phyloP scores from a whole-genome alignment of 2,888 invertebrate genomes.

The Eulithis prunata region DNA sequence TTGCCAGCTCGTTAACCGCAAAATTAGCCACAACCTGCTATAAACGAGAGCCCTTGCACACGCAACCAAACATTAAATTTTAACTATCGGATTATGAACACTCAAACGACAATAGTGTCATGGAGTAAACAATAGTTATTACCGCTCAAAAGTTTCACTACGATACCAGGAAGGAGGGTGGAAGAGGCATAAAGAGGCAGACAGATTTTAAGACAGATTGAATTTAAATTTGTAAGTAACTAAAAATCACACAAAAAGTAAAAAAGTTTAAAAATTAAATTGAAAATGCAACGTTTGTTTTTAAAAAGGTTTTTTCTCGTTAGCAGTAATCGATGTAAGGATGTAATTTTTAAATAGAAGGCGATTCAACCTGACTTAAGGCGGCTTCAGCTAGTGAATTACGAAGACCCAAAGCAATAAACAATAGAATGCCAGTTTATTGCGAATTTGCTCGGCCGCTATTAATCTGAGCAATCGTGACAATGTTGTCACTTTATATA shows the following conservation, averaged over 20 bases:
- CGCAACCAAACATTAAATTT: slow-evolving; percentile 29
- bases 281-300: too few species aligned
- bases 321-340: too few species aligned
- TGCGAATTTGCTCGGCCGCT: slow-evolving; percentile 45
- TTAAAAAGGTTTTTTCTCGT: too few species aligned
- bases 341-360: background rate
- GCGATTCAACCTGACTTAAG: background rate
- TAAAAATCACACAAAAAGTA: too few species aligned
- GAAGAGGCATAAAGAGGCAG: too few species aligned
- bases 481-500: slow-evolving; percentile 69
- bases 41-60: slow-evolving; percentile 21
- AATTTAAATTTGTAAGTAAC: too few species aligned
- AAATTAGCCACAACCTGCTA: slow-evolving; percentile 31
- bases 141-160: background rate
- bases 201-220: too few species aligned
- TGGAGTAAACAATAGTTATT: slow-evolving; percentile 6
- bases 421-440: slow-evolving; percentile 37
- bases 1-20: slow-evolving; percentile 29
- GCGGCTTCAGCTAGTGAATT: slow-evolving; percentile 9
- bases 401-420: slow-evolving; percentile 28
- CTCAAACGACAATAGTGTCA: slow-evolving; percentile 23
- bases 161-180: too few species aligned
- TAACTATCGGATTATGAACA: slow-evolving; percentile 31
- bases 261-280: too few species aligned
- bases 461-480: slow-evolving; percentile 57